Evolutionary conservation across 2,888 invertebrate genomes (phyloP), one percentile per base, ranked within the genome.

Genomic region (Asteroscopus sphinx): DNA sequence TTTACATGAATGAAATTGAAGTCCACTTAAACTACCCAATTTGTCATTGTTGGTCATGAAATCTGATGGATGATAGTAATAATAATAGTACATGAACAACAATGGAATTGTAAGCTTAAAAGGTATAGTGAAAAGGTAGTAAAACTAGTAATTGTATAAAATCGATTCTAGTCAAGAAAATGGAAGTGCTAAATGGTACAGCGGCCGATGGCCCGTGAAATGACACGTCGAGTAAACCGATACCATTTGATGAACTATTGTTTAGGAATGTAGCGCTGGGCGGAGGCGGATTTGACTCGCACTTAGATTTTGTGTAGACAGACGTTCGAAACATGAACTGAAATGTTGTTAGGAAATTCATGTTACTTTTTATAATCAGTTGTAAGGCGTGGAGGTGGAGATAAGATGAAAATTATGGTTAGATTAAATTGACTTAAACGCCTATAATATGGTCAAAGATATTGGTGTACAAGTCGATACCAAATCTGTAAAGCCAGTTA

Each of bases 181-280:
- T 86, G 72, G 85, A 85, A 86, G 86, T 86, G 87, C 88, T 90
- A 89, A 90, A 89, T 85, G 87, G 86, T 83, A 79, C 77, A 85
- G 71, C 75, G 79, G 73, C 78, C 81, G 85, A 86, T 87, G 85
- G 83, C 68, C 87, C 88, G 87, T 91, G 89, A 82, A 84, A 82
- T 79, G 67, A 80, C 70, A 76, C 77, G 76, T 81, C 75, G 77
- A 72, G 46, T 76, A 76, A 76, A 75, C 72, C 77, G 76, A 82
- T 81, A 77, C 75, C 77, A 81, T 80, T 87, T 86, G 85, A 88
- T 83, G 84, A 86, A 85, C 83, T 87, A 89, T 89, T 90, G 89
- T 90, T 87, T 85, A 79, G 81, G 79, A 80, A 81, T 82, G 79
- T 78, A 73, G 63, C 79, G 66, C 73, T 81, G 79, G 77, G 77